These are phyloP conservation scores for Rhopalosiphum nymphaeae DNA, from an alignment of 2,888 invertebrate species.

Conservation along the genomic window DNA sequence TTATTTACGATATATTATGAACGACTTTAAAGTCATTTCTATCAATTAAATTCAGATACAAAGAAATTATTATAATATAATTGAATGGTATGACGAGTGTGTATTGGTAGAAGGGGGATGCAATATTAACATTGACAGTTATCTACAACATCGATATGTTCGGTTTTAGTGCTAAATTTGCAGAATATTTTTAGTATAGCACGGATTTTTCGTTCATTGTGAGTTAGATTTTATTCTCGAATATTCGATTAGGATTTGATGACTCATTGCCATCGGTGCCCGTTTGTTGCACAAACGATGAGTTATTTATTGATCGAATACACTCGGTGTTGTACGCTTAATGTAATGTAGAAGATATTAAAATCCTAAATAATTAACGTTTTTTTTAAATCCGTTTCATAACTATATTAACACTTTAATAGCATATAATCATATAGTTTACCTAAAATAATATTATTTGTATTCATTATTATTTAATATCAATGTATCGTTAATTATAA, in stretches of 20 bases:
- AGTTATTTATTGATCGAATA: not conserved
- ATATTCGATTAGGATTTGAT: not conserved
- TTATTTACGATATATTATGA: not conserved
- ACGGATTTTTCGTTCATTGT: not conserved
- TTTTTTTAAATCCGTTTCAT: not conserved
- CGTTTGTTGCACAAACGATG: not conserved
- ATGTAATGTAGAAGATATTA: not conserved
- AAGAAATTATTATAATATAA: not conserved
- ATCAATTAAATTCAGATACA: not conserved
- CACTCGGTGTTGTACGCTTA: not conserved
- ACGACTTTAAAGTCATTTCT: not conserved
- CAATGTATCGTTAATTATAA: not conserved
- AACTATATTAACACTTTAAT: not conserved
- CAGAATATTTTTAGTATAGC: not conserved
- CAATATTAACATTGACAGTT: not conserved
- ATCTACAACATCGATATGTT: not conserved
- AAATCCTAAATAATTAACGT: not conserved
- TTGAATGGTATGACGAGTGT: not conserved
- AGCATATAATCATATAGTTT: not conserved
- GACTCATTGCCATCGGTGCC: not conserved
- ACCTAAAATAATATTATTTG: not conserved
- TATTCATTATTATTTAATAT: not conserved
- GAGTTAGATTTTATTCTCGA: not conserved
- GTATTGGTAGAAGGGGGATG: not conserved
- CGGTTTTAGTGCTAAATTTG: not conserved